Base-by-base conservation (phyloP, 1,140 invertebrate species). In the Euura saliciscinereae region DNA sequence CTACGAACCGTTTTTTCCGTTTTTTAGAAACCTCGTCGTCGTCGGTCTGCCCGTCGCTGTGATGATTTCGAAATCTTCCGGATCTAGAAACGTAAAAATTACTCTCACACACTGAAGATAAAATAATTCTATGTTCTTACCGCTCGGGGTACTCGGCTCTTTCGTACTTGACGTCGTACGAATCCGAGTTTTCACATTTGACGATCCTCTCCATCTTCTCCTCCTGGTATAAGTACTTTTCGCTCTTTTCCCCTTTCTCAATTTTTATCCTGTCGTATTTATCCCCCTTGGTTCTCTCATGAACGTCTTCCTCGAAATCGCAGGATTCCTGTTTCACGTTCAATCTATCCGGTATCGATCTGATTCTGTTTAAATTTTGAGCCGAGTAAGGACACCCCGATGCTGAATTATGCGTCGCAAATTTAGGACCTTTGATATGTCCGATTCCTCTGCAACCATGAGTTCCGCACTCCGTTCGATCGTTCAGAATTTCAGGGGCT, bases 311-410 rank as follows among this genome's bases (percentile, higher is more conserved):
- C 4, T 88, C 86, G 7, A 81, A 84, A 51, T 87, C 84, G 43
- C 79, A 81, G 4, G 69, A 66, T 51, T 86, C 83, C 8, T 85
- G 79, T 45, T 84, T 85, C 43, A 83, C 73, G 73, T 83, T 87
- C 28, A 92, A 80, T 73, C 92, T 86, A 81, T 92, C 91, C 2
- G 90, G 86, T 4, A 89, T 64, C 5, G 84, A 77, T 44, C 86
- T 84, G 42, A 91, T 90, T 80, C 90, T 91, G 78, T 90, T 89
- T 71, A 94, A 87, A 87, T 95, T 94, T 73, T 91, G 86, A 3
- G 88, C 80, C 2, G 93, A 91, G 87, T 98, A 98, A 1, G 97
- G 97, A 88, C 97, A 98, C 43, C 94, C 92, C 78, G 93, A 92
- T 28, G 91, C 89, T 74, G 92, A 91, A 65, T 91, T 91, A 87